phyloP scores from a whole-genome alignment of 2,888 invertebrate species.

The Cheilosia grossa region DNA sequence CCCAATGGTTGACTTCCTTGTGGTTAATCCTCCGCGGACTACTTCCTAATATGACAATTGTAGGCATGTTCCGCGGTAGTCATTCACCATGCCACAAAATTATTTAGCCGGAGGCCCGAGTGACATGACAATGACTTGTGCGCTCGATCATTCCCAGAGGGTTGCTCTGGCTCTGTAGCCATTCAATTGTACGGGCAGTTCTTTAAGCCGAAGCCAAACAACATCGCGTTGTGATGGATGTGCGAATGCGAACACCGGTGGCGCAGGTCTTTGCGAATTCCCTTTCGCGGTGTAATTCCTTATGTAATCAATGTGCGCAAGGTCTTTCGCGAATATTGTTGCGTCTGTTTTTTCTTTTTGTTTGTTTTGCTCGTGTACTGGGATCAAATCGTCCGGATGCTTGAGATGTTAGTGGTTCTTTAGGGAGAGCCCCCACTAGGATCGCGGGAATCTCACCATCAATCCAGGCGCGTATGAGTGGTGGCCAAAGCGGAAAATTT shows the following conservation, averaged over 20 bases:
- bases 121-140: slow-evolving; percentile 71
- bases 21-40: slow-evolving; percentile 53
- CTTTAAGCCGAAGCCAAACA: slow-evolving; percentile 42
- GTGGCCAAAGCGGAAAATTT: slow-evolving; percentile 45
- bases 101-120: slow-evolving; percentile 47
- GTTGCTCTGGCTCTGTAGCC: slow-evolving; percentile 33
- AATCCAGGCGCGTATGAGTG: slow-evolving; percentile 12
- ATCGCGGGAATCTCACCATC: slow-evolving; percentile 30
- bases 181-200: slow-evolving; percentile 33
- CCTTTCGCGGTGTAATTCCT: slow-evolving; percentile 61
- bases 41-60: slow-evolving; percentile 74
- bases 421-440: slow-evolving; percentile 16
- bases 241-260: slow-evolving; percentile 59
- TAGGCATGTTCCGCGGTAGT: slow-evolving; percentile 65
- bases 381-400: slow-evolving; percentile 58
- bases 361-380: slow-evolving; percentile 4
- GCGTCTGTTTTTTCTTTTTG: neutral
- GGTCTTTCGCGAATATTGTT: slow-evolving; percentile 61
- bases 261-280: slow-evolving; percentile 31
- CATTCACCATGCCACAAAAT: slow-evolving; percentile 65
- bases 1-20: slow-evolving; percentile 57
- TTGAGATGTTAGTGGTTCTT: slow-evolving; percentile 34
- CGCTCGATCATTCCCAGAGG: slow-evolving; percentile 65
- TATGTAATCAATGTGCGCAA: slow-evolving; percentile 66
- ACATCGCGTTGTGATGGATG: slow-evolving; percentile 59